Evolutionary conservation across 2,888 invertebrate species (phyloP).

Genomic region (Neuroscelio doddi): DNA sequence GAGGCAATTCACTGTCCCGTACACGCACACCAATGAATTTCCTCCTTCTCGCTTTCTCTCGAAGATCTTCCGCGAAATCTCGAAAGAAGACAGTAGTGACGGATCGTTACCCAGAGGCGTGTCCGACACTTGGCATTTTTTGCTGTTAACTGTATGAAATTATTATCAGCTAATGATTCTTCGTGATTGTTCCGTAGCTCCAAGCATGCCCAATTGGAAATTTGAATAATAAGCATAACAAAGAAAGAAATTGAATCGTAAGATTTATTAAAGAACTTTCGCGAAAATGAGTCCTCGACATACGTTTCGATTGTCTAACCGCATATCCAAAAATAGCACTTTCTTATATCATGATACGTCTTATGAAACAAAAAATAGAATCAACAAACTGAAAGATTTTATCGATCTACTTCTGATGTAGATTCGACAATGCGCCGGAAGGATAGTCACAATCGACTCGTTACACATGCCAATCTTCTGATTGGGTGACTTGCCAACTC

Average conservation of each 20-base stretch:
- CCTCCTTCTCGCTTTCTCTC: constrained; percentile 34
- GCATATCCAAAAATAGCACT: too few relatives aligned
- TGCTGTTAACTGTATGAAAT: constrained; percentile 41
- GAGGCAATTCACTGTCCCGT: constrained; percentile 1
- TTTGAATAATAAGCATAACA: too few relatives aligned
- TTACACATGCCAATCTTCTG: constrained; percentile 12
- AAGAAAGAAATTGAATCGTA: too few relatives aligned
- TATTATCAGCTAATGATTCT: constrained; percentile 45
- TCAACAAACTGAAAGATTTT: background rate
- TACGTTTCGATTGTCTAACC: too few relatives aligned
- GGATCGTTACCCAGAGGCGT: constrained; percentile 58
- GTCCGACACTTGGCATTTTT: constrained; percentile 45
- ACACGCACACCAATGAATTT: background rate
- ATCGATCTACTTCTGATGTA: constrained; percentile 2
- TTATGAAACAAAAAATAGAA: too few relatives aligned
- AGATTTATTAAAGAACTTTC: too few relatives aligned
- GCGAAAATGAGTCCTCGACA: too few relatives aligned
- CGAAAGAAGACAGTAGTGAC: constrained; percentile 52
- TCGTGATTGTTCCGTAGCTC: constrained; percentile 23
- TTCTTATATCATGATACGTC: too few relatives aligned
- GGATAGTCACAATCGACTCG: constrained; percentile 16
- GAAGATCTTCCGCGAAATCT: constrained; percentile 7
- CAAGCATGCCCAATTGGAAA: too few relatives aligned
- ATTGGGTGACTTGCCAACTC: constrained; percentile 47
- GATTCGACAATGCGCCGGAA: constrained; percentile 15